Evolutionary conservation across 2,888 invertebrate species (phyloP).

Genomic region (Cerastoderma edule): DNA sequence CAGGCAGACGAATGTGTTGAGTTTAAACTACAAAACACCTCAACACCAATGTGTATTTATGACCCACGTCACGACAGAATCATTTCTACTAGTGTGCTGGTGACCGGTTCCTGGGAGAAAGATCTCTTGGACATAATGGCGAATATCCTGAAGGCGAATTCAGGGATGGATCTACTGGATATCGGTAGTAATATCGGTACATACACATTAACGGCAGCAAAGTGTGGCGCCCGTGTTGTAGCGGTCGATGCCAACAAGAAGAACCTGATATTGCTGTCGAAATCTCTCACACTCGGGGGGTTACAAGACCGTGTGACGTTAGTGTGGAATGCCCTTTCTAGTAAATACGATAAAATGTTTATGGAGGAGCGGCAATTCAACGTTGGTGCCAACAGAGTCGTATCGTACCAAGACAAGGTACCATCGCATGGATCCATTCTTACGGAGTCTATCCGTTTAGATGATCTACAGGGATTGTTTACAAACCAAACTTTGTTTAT

Average conservation of each 20-base stretch:
- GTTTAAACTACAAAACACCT: neutral
- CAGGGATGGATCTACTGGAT: conserved; percentile 61
- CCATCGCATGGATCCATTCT: neutral
- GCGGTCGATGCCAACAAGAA: conserved; percentile 60
- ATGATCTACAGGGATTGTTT: conserved; percentile 64
- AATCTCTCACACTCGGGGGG: conserved; percentile 57
- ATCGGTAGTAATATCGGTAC: conserved; percentile 69
- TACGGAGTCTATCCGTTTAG: conserved; percentile 65
- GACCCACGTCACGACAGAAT: conserved; percentile 56
- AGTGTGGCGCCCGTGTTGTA: conserved; percentile 60
- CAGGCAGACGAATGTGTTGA: neutral
- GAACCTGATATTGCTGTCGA: conserved; percentile 56
- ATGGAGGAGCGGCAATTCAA: conserved; percentile 60
- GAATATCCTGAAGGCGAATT: conserved; percentile 42
- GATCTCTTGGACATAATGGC: conserved; percentile 59
- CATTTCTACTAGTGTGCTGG: conserved; percentile 55
- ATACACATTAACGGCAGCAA: conserved; percentile 61
- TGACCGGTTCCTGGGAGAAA: conserved; percentile 66
- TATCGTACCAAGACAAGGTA: conserved; percentile 6
- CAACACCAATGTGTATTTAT: conserved; percentile 54
- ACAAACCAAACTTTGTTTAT: conserved; percentile 59
- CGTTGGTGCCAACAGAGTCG: conserved; percentile 65
- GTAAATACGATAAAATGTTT: conserved; percentile 54
- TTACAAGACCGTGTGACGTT: conserved; percentile 58
- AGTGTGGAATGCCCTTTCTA: conserved; percentile 69